Conservation (phyloP, 53 echinoderm and acorn worm species). For the Holothuria leucospilota region DNA sequence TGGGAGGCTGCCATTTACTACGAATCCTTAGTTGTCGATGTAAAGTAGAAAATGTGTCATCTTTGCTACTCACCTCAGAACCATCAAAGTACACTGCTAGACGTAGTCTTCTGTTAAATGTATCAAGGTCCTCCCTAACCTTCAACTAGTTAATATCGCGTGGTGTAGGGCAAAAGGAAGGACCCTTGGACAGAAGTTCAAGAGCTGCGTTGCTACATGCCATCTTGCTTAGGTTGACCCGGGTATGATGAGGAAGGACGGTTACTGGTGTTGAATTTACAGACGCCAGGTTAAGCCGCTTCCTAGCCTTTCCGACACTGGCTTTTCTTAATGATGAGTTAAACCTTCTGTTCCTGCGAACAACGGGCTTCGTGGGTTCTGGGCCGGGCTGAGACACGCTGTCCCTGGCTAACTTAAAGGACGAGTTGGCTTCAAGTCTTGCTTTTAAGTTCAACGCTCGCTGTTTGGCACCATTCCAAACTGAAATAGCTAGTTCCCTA, state of each 20-base stretch:
- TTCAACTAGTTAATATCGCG: slow-evolving; percentile 8
- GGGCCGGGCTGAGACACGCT: too few relatives aligned
- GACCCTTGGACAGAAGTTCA: background rate
- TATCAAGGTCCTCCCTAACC: background rate
- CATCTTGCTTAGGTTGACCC: background rate
- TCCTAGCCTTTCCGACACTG: background rate
- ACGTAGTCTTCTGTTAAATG: background rate
- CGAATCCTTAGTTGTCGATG: background rate
- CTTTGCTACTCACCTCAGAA: background rate
- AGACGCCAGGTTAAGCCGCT: background rate
- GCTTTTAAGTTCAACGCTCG: too few relatives aligned
- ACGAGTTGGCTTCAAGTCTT: too few relatives aligned
- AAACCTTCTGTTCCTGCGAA: too few relatives aligned
- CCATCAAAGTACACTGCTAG: background rate
- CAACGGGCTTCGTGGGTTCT: too few relatives aligned
- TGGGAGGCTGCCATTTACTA: background rate
- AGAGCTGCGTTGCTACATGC: background rate
- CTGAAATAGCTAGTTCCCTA: too few relatives aligned
- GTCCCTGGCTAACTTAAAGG: too few relatives aligned
- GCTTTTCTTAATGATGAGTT: background rate
- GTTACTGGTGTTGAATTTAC: background rate
- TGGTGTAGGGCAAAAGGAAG: slow-evolving; percentile 3
- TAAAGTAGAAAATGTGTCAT: background rate
- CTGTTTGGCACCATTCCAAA: too few relatives aligned
- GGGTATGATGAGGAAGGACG: background rate